A percentile compares a stretch with the other conserved stretches of the same genome.
These are phyloP conservation scores for Diorhabda carinulata DNA, from an alignment of 1,140 invertebrate species.

Conservation along the genomic window DNA sequence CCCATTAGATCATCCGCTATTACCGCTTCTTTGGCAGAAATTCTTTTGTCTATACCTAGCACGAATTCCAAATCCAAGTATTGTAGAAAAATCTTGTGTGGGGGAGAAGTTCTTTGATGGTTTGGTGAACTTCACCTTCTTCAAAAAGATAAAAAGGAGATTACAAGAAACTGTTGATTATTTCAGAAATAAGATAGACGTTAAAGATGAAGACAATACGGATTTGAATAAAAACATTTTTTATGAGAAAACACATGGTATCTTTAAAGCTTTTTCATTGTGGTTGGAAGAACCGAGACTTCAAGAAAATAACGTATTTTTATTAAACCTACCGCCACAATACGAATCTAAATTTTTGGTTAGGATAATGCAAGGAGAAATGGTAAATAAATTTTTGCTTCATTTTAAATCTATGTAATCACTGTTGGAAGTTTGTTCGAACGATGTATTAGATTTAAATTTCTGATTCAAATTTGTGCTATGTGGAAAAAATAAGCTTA, in stretches of 20 bases:
- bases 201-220: slow-evolving; percentile 35
- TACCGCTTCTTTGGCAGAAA: slow-evolving; percentile 73
- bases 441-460: too few relatives aligned
- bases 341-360: slow-evolving; percentile 59
- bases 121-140: slow-evolving; percentile 62
- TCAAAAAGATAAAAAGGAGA: slow-evolving; percentile 70
- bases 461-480: too few relatives aligned
- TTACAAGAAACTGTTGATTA: slow-evolving; percentile 62
- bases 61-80: slow-evolving; percentile 49
- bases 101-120: slow-evolving; percentile 76
- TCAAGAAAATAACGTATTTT: slow-evolving; percentile 63
- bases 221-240: slow-evolving; percentile 13
- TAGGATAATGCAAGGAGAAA: slow-evolving; percentile 47
- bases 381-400: slow-evolving; percentile 29
- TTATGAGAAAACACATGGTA: slow-evolving; percentile 42
- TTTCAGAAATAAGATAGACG: slow-evolving; percentile 52
- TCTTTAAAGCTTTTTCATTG: slow-evolving; percentile 63
- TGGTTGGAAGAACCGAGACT: slow-evolving; percentile 78
- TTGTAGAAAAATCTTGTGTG: slow-evolving; percentile 55
- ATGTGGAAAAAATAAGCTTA: too few relatives aligned
- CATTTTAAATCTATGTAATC: too few relatives aligned
- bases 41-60: slow-evolving; percentile 74
- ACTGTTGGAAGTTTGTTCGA: too few relatives aligned
- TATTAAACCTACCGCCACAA: slow-evolving; percentile 70
- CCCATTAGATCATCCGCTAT: slow-evolving; percentile 64